A percentile compares a stretch with the other conserved stretches of the same genome.
Conservation (phyloP, 1,140 invertebrate genomes). For the Probaryconus sp. region DNA sequence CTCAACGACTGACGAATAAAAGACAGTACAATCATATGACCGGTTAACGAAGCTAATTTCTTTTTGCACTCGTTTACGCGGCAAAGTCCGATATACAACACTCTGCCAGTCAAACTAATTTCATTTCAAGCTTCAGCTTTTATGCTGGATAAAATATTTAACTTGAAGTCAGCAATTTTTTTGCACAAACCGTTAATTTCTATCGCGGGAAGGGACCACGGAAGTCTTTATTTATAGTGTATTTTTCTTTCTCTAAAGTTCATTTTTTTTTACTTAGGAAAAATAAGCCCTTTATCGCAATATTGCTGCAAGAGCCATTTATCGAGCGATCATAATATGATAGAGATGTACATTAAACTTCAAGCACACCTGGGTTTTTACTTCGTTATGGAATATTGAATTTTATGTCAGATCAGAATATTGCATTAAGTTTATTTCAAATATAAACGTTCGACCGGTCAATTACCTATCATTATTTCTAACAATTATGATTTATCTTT, state of each 20-base stretch:
- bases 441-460: no score
- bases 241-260: no score
- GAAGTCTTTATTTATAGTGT: no score
- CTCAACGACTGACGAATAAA: slow-evolving; percentile 35
- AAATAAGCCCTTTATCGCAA: slow-evolving; percentile 29
- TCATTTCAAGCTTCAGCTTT: no score
- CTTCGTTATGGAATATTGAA: slow-evolving; percentile 43
- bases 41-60: slow-evolving; percentile 60
- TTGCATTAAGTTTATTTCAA: slow-evolving; percentile 30
- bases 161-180: no score
- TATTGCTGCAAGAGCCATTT: slow-evolving; percentile 26
- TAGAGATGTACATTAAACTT: slow-evolving; percentile 38
- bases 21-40: slow-evolving; percentile 51
- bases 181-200: no score
- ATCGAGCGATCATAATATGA: slow-evolving; percentile 32
- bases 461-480: no score
- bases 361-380: slow-evolving; percentile 35
- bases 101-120: slow-evolving; percentile 47
- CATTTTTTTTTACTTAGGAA: slow-evolving; percentile 13
- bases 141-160: no score
- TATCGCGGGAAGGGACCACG: no score
- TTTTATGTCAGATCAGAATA: slow-evolving; percentile 25
- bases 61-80: slow-evolving; percentile 47
- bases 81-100: slow-evolving; percentile 34
- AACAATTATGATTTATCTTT: no score